Percentiles rank a stretch among this genome's conserved stretches.
Evolutionary conservation across 2,797 vertebrate species (phyloP).

Genomic region (Parambassis ranga): DNA sequence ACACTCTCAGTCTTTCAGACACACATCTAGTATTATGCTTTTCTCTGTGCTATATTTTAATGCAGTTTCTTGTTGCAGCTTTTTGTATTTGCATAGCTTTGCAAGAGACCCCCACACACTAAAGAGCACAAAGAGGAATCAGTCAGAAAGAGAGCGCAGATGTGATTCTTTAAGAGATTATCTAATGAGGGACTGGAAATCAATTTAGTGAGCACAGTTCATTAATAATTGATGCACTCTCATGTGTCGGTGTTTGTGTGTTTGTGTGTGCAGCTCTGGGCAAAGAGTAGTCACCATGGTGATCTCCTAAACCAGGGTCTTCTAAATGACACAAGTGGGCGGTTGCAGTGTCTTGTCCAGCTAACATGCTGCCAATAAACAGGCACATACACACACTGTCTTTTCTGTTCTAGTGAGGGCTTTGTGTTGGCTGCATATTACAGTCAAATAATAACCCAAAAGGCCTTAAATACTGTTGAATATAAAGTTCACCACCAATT

Average conservation of each 20-base stretch:
- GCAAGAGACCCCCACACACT: not conserved
- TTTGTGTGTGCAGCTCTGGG: slow-evolving; percentile 26
- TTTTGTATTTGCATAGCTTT: slow-evolving; percentile 4
- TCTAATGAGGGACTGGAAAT: slow-evolving; percentile 45
- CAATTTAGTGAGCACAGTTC: slow-evolving; percentile 26
- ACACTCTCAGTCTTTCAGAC: slow-evolving; percentile 21
- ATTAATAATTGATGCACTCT: slow-evolving; percentile 51
- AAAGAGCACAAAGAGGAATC: not conserved
- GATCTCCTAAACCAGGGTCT: slow-evolving; percentile 44
- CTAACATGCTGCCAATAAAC: not conserved
- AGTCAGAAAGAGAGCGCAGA: slow-evolving; percentile 16
- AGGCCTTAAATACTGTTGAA: not conserved
- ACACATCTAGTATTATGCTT: slow-evolving; percentile 13
- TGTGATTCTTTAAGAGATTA: slow-evolving; percentile 27
- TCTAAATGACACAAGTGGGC: slow-evolving; percentile 46
- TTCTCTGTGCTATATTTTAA: not conserved
- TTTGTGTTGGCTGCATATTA: not conserved
- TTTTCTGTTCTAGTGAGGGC: not conserved
- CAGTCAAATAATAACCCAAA: not conserved
- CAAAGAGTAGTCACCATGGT: slow-evolving; percentile 60
- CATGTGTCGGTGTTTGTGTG: not conserved
- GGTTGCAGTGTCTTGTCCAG: slow-evolving; percentile 13
- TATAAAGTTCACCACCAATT: not conserved
- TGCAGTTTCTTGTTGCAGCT: not conserved
- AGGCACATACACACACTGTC: not conserved